These are phyloP conservation scores for Carpatolechia fugitivella DNA, from an alignment of 2,888 invertebrate genomes.

Conservation along the genomic window DNA sequence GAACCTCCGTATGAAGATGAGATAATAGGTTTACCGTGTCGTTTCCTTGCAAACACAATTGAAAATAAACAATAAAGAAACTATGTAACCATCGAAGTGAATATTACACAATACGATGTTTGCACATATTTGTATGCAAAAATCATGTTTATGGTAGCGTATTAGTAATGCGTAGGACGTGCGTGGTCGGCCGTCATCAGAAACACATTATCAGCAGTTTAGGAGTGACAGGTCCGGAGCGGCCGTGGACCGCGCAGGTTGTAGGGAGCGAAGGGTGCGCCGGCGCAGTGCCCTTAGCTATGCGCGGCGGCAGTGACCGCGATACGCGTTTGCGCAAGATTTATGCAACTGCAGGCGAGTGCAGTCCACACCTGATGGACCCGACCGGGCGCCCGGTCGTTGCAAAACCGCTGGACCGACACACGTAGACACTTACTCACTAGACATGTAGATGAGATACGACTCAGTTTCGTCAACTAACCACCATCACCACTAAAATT, in stretches of 20 bases:
- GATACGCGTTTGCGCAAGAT: constrained; percentile 68
- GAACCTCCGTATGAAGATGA: neutral
- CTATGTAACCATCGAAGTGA: neutral
- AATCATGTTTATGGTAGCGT: neutral
- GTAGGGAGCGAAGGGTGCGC: constrained; percentile 55
- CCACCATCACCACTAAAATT: neutral
- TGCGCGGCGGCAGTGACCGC: constrained; percentile 73
- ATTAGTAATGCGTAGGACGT: neutral
- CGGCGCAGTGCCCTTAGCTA: constrained; percentile 47
- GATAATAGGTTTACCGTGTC: neutral
- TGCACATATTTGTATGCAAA: no score
- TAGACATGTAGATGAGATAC: constrained; percentile 9
- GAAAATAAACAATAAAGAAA: neutral
- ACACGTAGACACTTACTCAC: constrained; percentile 43
- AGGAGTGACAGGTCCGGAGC: constrained; percentile 19
- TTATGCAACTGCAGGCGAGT: constrained; percentile 72
- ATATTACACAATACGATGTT: no score
- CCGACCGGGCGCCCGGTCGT: constrained; percentile 51
- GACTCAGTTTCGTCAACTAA: neutral
- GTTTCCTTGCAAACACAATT: neutral
- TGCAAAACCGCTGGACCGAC: constrained; percentile 56
- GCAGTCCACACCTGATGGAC: constrained; percentile 68
- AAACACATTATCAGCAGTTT: neutral
- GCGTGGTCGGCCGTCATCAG: neutral
- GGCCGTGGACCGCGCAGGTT: constrained; percentile 6